Percentiles rank a stretch among this genome's conserved stretches.
Conservation (phyloP, 2,797 vertebrate genomes). For the Agapornis canus region DNA sequence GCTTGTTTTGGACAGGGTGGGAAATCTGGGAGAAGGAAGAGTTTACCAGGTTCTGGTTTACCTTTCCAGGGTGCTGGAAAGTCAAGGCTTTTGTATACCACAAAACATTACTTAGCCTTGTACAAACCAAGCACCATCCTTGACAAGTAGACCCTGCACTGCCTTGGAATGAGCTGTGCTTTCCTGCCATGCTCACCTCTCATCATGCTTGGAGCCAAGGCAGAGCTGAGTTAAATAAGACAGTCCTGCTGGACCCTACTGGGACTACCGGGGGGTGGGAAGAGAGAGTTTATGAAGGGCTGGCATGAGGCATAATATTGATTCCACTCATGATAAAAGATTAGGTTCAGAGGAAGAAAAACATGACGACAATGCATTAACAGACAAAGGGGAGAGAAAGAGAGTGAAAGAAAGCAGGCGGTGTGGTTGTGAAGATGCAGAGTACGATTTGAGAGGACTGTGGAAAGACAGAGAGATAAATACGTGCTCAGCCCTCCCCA, state of each 20-base stretch:
- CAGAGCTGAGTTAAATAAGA: not conserved
- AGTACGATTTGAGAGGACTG: constrained; percentile 37
- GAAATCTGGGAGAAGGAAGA: not conserved
- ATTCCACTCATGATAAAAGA: not conserved
- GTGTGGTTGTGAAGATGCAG: not conserved
- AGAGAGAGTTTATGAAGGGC: not conserved
- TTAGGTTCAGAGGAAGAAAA: constrained; percentile 53
- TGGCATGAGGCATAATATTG: not conserved
- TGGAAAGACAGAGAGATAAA: constrained; percentile 57
- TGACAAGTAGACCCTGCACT: not conserved
- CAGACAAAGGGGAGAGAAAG: not conserved
- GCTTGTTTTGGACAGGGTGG: not conserved
- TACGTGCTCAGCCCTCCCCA: not conserved
- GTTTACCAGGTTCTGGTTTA: not conserved
- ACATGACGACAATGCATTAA: not conserved
- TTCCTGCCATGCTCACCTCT: not conserved
- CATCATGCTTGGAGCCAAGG: not conserved
- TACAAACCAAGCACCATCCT: not conserved
- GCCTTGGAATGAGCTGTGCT: not conserved
- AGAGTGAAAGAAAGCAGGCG: not conserved
- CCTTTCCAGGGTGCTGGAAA: not conserved
- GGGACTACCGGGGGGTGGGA: not conserved
- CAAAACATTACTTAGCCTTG: not conserved
- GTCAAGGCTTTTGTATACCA: not conserved
- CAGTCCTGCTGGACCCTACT: not conserved